A percentile compares a stretch with the other conserved stretches of the same genome.
Conservation (phyloP, 2,888 invertebrate genomes). For the Metalampra italica region DNA sequence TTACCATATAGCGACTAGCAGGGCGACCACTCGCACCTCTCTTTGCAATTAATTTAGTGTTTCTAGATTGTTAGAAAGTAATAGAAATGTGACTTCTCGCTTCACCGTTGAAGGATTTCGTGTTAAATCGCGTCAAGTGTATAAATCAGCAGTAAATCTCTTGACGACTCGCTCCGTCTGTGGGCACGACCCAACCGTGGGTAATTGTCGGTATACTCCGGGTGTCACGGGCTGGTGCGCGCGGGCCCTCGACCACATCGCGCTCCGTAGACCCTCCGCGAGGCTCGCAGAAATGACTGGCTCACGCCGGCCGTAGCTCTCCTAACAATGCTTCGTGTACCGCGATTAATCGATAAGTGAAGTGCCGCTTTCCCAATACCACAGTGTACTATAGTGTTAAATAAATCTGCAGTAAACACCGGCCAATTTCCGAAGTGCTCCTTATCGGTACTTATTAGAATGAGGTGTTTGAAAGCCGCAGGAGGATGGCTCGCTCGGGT, state of each 20-base stretch:
- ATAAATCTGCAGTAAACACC: conserved; percentile 51
- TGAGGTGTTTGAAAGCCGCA: conserved; percentile 74
- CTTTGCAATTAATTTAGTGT: conserved; percentile 6
- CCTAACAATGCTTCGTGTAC: conserved; percentile 60
- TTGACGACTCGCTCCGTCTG: conserved; percentile 51
- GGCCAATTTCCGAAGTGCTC: conserved; percentile 40
- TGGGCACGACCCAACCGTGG: conserved; percentile 60
- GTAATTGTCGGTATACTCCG: conserved; percentile 71
- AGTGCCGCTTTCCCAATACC: conserved; percentile 60
- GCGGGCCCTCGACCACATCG: conserved; percentile 70
- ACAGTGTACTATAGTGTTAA: conserved; percentile 54
- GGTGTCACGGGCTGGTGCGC: conserved; percentile 71
- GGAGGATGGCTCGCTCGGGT: conserved; percentile 76
- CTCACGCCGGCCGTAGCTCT: conserved; percentile 47
- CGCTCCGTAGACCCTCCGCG: conserved; percentile 60
- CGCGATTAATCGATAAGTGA: conserved; percentile 67
- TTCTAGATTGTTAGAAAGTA: conserved; percentile 1
- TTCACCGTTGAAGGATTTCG: conserved; percentile 9
- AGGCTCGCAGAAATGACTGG: conserved; percentile 64
- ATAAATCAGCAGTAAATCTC: conserved; percentile 47
- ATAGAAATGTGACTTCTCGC: conserved; percentile 7
- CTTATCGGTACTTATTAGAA: conserved; percentile 57
- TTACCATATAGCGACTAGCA: conserved; percentile 37
- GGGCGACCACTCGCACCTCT: conserved; percentile 29
- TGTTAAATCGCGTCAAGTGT: conserved; percentile 23